Percentiles rank a stretch among this genome's conserved stretches.
phyloP scores from a whole-genome alignment of 2,797 vertebrate genomes.

The Carcharodon carcharias region DNA sequence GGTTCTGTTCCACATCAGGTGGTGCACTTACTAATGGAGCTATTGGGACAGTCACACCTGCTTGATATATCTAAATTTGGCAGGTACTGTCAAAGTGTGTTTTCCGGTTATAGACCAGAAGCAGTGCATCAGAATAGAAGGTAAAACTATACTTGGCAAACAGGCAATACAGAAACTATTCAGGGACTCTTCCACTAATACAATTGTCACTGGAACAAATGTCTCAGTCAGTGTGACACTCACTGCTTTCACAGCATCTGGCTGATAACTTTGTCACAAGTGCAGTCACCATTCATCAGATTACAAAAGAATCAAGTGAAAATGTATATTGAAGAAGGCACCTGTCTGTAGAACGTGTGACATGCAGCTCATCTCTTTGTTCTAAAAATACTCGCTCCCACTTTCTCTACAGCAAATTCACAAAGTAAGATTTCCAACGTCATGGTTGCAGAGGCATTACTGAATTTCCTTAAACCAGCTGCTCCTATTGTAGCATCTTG shows the following conservation, averaged over 20 bases:
- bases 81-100: background rate
- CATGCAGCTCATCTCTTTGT: constrained; percentile 46
- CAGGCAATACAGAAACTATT: background rate
- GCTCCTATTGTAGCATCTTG: constrained; percentile 48
- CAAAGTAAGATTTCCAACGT: constrained; percentile 42
- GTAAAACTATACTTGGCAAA: background rate
- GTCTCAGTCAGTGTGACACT: background rate
- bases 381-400: constrained; percentile 47
- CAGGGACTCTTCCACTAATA: background rate
- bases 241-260: background rate
- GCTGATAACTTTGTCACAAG: background rate
- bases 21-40: background rate
- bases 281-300: background rate
- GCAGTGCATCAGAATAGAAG: background rate
- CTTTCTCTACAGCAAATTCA: constrained; percentile 42
- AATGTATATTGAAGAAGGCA: constrained; percentile 36
- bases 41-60: background rate
- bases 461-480: constrained; percentile 50
- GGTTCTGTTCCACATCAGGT: background rate
- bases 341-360: constrained; percentile 47
- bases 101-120: constrained; percentile 13
- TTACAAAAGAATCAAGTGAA: constrained; percentile 28
- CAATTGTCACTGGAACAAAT: constrained; percentile 1
- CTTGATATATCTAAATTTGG: background rate
- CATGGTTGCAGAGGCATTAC: constrained; percentile 42